Evolutionary conservation across 64 coral and sea anemone species (phyloP).

Genomic region (Pachyseris speciosa): DNA sequence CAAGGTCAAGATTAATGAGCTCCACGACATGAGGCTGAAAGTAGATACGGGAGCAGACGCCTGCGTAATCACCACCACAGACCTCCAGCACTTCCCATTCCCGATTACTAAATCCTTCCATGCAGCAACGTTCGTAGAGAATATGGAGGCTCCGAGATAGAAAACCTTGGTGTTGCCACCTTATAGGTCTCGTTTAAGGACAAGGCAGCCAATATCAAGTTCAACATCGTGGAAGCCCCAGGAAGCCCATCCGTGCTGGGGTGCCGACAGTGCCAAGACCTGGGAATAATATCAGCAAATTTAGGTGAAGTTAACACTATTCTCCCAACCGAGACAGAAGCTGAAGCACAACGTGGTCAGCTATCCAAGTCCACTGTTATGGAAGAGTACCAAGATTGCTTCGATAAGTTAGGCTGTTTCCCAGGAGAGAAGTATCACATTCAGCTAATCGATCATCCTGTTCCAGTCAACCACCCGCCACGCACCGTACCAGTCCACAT

Average conservation of each 20-base stretch:
- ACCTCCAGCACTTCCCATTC: no score
- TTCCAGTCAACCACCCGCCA: background rate
- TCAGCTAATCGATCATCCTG: background rate
- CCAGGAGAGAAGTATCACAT: conserved; percentile 69
- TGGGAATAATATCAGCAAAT: no score
- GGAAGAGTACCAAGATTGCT: conserved; percentile 52
- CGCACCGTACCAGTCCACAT: conserved; percentile 32
- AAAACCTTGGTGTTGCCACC: background rate
- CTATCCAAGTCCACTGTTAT: conserved; percentile 11
- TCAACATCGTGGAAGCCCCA: no score
- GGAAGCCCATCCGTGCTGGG: no score
- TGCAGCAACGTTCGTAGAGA: conserved; percentile 9
- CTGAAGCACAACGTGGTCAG: background rate
- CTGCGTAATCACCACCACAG: no score
- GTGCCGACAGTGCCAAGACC: no score
- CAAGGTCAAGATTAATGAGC: conserved; percentile 41
- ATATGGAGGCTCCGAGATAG: no score
- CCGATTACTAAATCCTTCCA: conserved; percentile 1
- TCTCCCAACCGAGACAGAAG: background rate
- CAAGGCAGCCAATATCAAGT: conserved; percentile 40
- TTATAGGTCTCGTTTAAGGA: conserved; percentile 35
- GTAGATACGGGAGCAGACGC: conserved; percentile 76
- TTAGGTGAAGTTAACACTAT: conserved; percentile 55
- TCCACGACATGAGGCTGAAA: conserved; percentile 22
- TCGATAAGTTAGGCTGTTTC: conserved; percentile 50